Percentiles rank a stretch among this genome's conserved stretches.
Evolutionary conservation across 2,888 invertebrate genomes (phyloP).

Genomic region (Lacanobia wlatinum): DNA sequence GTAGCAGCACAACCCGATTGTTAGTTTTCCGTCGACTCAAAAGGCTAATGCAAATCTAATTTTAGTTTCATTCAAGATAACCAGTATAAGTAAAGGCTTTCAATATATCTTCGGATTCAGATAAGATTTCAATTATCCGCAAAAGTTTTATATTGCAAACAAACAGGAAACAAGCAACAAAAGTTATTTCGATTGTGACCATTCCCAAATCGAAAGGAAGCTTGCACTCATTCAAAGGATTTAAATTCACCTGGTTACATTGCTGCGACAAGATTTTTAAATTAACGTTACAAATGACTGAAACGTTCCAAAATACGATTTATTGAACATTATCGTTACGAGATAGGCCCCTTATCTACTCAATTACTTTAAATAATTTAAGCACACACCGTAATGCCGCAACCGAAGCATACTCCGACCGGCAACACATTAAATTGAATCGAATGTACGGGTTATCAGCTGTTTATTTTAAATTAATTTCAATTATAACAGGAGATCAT

Average conservation of each 20-base stretch:
- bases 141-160: not conserved
- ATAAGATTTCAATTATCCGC: not conserved
- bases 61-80: constrained; percentile 9
- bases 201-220: constrained; percentile 75
- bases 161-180: constrained; percentile 1
- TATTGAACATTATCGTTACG: constrained; percentile 74
- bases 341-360: constrained; percentile 79
- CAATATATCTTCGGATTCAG: not conserved
- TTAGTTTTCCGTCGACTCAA: constrained; percentile 24
- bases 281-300: constrained; percentile 74
- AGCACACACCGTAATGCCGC: constrained; percentile 76
- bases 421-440: constrained; percentile 73
- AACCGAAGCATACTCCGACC: constrained; percentile 70
- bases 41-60: constrained; percentile 37
- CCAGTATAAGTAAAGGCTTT: not conserved
- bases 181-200: constrained; percentile 81
- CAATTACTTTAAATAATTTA: constrained; percentile 83
- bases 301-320: constrained; percentile 74
- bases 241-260: constrained; percentile 72
- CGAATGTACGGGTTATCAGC: constrained; percentile 78
- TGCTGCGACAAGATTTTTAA: constrained; percentile 73
- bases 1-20: constrained; percentile 52
- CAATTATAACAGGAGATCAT: constrained; percentile 77
- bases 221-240: constrained; percentile 75
- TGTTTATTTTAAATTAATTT: constrained; percentile 79